Percentiles rank a stretch among this genome's conserved stretches.
These are phyloP conservation scores for Pilophorus perplexus DNA, from an alignment of 2,888 invertebrate genomes.

Conservation along the genomic window DNA sequence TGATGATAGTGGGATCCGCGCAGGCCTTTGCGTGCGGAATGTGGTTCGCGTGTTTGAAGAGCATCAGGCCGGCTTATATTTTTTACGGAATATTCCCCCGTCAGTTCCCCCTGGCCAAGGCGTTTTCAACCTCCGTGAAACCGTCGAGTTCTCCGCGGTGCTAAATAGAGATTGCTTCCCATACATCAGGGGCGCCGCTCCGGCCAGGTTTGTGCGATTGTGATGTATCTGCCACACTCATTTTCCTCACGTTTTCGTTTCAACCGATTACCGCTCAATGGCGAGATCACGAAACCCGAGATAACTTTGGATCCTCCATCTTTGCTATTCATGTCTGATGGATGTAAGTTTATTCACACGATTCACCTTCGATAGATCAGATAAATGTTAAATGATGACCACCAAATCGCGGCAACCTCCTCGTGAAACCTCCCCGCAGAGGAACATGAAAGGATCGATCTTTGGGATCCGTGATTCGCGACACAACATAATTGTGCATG, in stretches of 20 bases:
- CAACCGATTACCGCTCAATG: slow-evolving; percentile 16
- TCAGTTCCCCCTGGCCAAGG: background rate
- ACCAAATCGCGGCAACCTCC: no score
- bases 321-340: no score
- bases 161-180: slow-evolving; percentile 9
- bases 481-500: no score
- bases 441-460: no score
- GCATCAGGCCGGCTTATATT: slow-evolving; percentile 26
- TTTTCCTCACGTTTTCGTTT: background rate
- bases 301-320: no score
- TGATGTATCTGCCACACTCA: slow-evolving; percentile 4
- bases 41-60: slow-evolving; percentile 7
- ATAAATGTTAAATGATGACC: no score
- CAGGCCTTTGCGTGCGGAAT: slow-evolving; percentile 26
- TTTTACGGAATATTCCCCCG: slow-evolving; percentile 31
- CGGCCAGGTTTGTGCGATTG: background rate
- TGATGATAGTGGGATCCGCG: slow-evolving; percentile 26
- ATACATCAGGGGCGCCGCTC: slow-evolving; percentile 4
- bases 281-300: no score
- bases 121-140: no score
- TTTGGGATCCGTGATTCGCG: no score
- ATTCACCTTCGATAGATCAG: no score
- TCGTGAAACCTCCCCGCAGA: no score
- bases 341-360: no score
- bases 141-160: background rate